phyloP scores from a whole-genome alignment of 2,797 vertebrate genomes.

The Lateolabrax maculatus region DNA sequence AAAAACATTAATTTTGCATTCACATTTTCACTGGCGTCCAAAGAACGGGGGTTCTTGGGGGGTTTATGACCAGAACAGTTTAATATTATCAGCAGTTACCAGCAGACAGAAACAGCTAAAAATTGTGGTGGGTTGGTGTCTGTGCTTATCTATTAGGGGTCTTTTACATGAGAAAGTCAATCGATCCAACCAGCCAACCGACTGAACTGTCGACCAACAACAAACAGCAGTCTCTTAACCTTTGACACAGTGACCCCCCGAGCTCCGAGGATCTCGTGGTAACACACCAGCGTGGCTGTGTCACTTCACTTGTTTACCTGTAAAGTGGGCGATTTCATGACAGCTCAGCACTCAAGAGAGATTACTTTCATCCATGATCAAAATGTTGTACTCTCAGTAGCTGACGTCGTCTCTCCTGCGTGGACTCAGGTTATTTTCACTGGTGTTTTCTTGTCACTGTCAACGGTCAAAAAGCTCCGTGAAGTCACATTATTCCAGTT shows the following conservation, averaged over 20 bases:
- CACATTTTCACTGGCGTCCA: neutral
- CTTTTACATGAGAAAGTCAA: too few species aligned
- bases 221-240: neutral
- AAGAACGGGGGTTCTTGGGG: neutral
- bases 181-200: too few species aligned
- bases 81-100: too few species aligned
- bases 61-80: too few species aligned
- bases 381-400: fast-evolving
- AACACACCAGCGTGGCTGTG: neutral
- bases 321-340: neutral
- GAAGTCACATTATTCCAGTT: too few species aligned
- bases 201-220: neutral
- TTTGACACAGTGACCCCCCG: conserved; percentile 40
- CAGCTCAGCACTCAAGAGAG: neutral
- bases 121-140: neutral
- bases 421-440: neutral
- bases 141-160: too few species aligned
- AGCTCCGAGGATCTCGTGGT: neutral
- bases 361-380: neutral
- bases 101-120: too few species aligned
- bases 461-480: too few species aligned
- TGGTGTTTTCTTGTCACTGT: neutral
- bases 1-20: neutral
- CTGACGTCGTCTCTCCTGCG: neutral
- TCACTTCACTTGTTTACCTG: neutral